Base-by-base conservation (phyloP, 2,113 vertebrate genomes). In the Phyllostomus hastatus region DNA sequence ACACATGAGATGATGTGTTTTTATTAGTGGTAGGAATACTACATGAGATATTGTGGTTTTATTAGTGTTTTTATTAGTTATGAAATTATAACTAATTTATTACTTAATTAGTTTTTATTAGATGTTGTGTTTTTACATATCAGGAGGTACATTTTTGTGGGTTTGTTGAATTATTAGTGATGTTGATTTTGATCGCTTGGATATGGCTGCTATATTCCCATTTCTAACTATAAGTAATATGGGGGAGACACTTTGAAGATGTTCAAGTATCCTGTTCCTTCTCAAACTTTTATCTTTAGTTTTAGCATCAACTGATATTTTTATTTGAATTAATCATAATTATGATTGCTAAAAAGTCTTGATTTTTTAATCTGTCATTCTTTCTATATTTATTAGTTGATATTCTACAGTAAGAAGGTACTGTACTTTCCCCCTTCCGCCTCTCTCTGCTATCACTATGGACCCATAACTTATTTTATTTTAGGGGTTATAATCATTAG, bases 221-320 rank as follows among this genome's bases (percentile, higher is more conserved):
- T 88, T 90, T 96, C 24, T 79, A 80, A 22, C 70, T 91, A 89
- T 86, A 89, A 67, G 17, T 57, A 89, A 54, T 75, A 90, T 72
- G 22, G 28, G 16, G 35, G n/a, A 87, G 12, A 72, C 15, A 59
- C 35, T 76, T 70, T 91, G 59, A 90, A 94, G 48, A 93, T 83
- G 7, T 82, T 82, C 1, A 9, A 72, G 22, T 91, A 70, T 66
- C 14, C 20, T 82, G 10, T 82, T 82, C 5, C 48, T 10, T 86
- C 28, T 75, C 38, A 91, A 52, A 76, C 26, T 96, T 90, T 73
- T 33, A 78, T 64, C 70, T 31, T 52, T 91, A 61, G 38, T 94
- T 88, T 91, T 91, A 91, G 10, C 31, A 86, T 70, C 26, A 22
- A 86, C 43, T 76, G 52, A 94, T 92, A 48, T 90, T 82, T 69